Evolutionary conservation across 2,797 vertebrate species (phyloP).

Genomic region (Semotilus atromaculatus): DNA sequence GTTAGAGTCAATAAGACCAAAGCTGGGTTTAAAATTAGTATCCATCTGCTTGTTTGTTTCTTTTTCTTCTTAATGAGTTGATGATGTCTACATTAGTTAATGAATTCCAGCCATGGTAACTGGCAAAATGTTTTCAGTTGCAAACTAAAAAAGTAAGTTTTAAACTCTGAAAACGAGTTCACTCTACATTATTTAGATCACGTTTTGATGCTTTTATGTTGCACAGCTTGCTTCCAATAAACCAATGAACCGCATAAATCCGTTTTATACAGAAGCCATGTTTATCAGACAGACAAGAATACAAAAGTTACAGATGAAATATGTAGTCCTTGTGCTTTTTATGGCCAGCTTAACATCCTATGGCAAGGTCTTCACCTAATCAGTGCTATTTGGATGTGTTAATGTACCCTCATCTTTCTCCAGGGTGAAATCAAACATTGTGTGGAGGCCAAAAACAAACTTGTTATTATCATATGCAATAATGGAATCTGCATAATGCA

Average conservation of each 20-base stretch:
- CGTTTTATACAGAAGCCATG: background rate
- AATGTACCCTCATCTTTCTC: slow-evolving; percentile 59
- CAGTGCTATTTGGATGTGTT: slow-evolving; percentile 58
- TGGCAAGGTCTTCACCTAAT: slow-evolving; percentile 55
- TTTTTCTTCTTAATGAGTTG: slow-evolving; percentile 58
- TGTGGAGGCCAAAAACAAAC: slow-evolving; percentile 39
- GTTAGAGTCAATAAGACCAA: slow-evolving; percentile 56
- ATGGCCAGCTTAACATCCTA: slow-evolving; percentile 19
- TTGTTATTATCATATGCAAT: slow-evolving; percentile 39
- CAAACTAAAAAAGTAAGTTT: slow-evolving; percentile 15
- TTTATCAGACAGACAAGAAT: slow-evolving; percentile 5
- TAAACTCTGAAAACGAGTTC: slow-evolving; percentile 15
- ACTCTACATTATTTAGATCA: slow-evolving; percentile 26
- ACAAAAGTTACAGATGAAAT: slow-evolving; percentile 8
- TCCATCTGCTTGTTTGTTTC: slow-evolving; percentile 68
- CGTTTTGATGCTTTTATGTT: slow-evolving; percentile 11
- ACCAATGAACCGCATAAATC: slow-evolving; percentile 7
- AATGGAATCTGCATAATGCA: slow-evolving; percentile 22
- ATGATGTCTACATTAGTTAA: slow-evolving; percentile 69
- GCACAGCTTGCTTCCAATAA: slow-evolving; percentile 15
- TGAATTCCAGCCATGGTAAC: slow-evolving; percentile 59
- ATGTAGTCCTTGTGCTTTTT: slow-evolving; percentile 39
- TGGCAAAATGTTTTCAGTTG: slow-evolving; percentile 47
- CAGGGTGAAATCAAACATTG: slow-evolving; percentile 63
- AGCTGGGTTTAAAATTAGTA: slow-evolving; percentile 70